Base-by-base conservation (phyloP, 2,797 vertebrate genomes). In the Catostomus latipinnis region DNA sequence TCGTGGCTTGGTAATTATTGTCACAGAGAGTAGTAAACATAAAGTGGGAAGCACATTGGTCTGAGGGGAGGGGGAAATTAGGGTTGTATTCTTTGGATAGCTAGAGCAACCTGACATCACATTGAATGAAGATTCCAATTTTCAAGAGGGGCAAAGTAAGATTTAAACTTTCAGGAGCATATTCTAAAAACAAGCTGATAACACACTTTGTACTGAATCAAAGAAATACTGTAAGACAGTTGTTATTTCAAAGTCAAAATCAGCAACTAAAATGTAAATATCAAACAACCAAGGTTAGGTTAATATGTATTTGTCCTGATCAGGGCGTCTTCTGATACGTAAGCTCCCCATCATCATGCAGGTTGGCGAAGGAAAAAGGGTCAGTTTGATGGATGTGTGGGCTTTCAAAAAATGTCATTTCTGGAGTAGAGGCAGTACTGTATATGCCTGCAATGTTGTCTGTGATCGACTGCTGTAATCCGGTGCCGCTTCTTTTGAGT, bases 381-480 rank as follows among this genome's bases (percentile, higher is more conserved):
- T 94, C 93, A 90, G 91, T 93, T 89, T 89, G 93, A 94, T 91
- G 92, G 92, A 92, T 93, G 87, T 83, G 93, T 92, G 86, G 90
- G 93, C 93, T 94, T 91, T 92, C 92, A 91, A 92, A 92, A 90
- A 93, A 93, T 89, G 82, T 92, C 88, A 85, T 86, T 90, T 92
- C 89, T 91, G 88, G 89, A 87, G 93, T 85, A 86, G 70, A 87
- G 90, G 88, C 89, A 82, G 87, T 88, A 90, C 88, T 93, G 93
- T 92, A 92, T 11, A 77, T 85, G 91, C 91, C 91, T 89, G 85
- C 89, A 89, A 34, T 88, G 88, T 90, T 90, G 90, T 89, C 95
- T 95, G 95, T 95, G 94, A 95, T 94, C 94, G 96, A 96, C 95
- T 95, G 96, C 96, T 97, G 94, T 92, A 96, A 95, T 96, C 96